phyloP scores from a whole-genome alignment of 2,113 vertebrate species.

The Eurypyga helias region DNA sequence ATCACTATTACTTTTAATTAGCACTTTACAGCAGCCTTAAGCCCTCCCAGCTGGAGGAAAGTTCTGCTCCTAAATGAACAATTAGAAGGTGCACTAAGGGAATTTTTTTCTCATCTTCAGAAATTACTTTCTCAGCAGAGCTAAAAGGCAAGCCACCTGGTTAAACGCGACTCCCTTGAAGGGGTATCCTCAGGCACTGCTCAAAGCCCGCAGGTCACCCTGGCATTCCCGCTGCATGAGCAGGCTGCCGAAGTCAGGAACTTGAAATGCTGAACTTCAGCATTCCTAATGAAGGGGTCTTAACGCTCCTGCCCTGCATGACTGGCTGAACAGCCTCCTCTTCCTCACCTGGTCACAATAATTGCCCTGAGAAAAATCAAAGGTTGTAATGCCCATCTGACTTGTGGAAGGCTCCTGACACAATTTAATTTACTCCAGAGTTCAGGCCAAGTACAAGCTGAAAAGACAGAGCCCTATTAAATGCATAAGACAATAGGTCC shows the following conservation, averaged over 20 bases:
- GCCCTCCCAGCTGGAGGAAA: constrained; percentile 56
- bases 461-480: constrained; percentile 28
- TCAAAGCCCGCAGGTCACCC: neutral
- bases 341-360: constrained; percentile 25
- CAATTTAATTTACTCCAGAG: neutral
- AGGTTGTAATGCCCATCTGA: constrained; percentile 3
- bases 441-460: constrained; percentile 1
- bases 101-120: constrained; percentile 50
- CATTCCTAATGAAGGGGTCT: neutral
- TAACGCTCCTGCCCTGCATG: neutral
- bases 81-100: constrained; percentile 43
- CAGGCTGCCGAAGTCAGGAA: neutral
- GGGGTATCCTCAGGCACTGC: neutral
- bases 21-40: constrained; percentile 55
- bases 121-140: constrained; percentile 41
- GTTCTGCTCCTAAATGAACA: constrained; percentile 62
- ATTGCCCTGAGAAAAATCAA: constrained; percentile 37
- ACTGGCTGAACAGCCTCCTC: neutral
- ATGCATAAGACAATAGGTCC: constrained; percentile 26
- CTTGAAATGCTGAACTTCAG: constrained; percentile 1
- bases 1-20: constrained; percentile 70
- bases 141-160: constrained; percentile 23
- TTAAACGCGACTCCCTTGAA: constrained; percentile 23
- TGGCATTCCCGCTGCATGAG: neutral
- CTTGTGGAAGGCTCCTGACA: neutral